Evolutionary conservation across 2,113 vertebrate genomes (phyloP), one percentile per base, ranked within the genome.

Genomic region (Ptychochromis oligacanthus): DNA sequence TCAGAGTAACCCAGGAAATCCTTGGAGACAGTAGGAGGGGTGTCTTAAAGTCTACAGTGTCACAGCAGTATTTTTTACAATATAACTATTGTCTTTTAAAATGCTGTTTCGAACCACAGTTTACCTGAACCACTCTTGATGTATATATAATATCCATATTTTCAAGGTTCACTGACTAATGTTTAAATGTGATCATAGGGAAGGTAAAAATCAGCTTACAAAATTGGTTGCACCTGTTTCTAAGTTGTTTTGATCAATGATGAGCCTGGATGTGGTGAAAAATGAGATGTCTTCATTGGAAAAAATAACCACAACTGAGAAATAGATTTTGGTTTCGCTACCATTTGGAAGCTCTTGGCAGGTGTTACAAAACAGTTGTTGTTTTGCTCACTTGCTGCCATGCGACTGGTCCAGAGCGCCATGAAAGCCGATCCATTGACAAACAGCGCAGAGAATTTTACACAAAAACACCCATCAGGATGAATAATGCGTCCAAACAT

Each of bases 401-500:
- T 77, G 84, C 62, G 36, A 88, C 86, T 78, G 28, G 67, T 80
- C 24, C 80, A 74, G 58, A 52, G 54, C 34, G 28, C 17, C 3
- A 4, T 84, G 93, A 90, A 91, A 93, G 79, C 31, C 5, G 85
- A 93, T 86, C 87, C 62, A 6, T 15, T 34, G 64, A 92, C 81
- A 93, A 92, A 89, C 86, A 88, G 84, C 1, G 10, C 58, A 24
- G 72, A 67, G 49, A 72, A 38, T 87, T 89, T 86, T 82, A 83
- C 78, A 88, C 74, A 89, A 88, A 86, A 93, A 90, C 89, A 89
- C 31, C 52, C 80, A 83, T 87, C 65, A 89, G 60, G 82, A 87
- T 90, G 77, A 93, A 90, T 93, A 87, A 91, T 87, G 72, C 70
- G 89, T 88, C 59, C 79, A 87, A 90, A 89, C 92, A 94, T 89